Conservation (phyloP, 2,888 invertebrate genomes). For the Conus canariensis region DNA sequence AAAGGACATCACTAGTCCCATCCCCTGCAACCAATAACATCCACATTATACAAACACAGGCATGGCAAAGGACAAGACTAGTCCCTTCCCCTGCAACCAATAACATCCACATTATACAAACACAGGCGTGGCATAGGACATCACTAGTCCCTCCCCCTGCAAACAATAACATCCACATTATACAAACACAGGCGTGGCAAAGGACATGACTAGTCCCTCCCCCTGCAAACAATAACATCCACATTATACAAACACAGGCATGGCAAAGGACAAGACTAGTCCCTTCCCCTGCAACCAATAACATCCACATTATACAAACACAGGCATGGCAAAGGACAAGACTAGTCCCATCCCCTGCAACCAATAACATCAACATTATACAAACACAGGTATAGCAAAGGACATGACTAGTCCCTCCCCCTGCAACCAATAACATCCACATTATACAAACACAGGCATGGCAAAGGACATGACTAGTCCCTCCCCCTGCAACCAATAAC, state of each 20-base stretch:
- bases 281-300: too few species aligned
- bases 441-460: conserved; percentile 82
- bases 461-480: conserved; percentile 87
- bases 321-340: conserved; percentile 95
- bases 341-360: conserved; percentile 84
- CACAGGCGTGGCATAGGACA: conserved; percentile 95
- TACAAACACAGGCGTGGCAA: conserved; percentile 86
- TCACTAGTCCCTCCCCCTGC: conserved; percentile 86
- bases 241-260: conserved; percentile 81
- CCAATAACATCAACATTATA: conserved; percentile 63
- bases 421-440: conserved; percentile 60
- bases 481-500: too few species aligned
- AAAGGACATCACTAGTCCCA: conserved; percentile 93
- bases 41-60: conserved; percentile 80
- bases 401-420: conserved; percentile 90
- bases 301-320: conserved; percentile 82
- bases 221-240: conserved; percentile 58
- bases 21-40: conserved; percentile 72
- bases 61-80: conserved; percentile 90
- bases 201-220: conserved; percentile 84
- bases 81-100: too few species aligned
- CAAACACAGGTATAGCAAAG: conserved; percentile 87
- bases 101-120: conserved; percentile 79
- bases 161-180: conserved; percentile 62
- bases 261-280: conserved; percentile 88